Evolutionary conservation across 1,140 invertebrate species (phyloP), one percentile per base, ranked within the genome.

Genomic region (Homarus americanus): DNA sequence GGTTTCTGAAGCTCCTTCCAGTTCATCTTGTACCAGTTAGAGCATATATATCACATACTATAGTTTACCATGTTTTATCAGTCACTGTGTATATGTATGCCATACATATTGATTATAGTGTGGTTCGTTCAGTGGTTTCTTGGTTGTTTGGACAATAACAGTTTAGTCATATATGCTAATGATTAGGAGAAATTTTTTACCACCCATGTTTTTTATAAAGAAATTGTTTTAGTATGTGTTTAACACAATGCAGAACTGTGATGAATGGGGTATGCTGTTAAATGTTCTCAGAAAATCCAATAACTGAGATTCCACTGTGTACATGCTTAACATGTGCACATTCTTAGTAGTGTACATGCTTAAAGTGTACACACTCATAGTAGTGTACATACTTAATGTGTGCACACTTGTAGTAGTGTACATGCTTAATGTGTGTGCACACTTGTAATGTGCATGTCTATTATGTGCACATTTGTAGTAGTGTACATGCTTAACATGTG

Each of bases 281-380:
- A 66, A 66, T 69, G 53, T 36, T 83, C 53, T 83, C 80, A 69
- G 80, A 83, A 63, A 83, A 83, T 83, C 58, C 44, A 41, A 83
- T 83, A 83, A 83, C 80, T 83, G 80, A 83, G 80, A 83, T 83
- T 83, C 80, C 80, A 83, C 49, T 83, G 80, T 83, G 80, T 83
- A 83, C 58, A 83, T 58, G 36, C 58, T 24, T 49, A n/a, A 34
- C 32, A 32, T 80, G 44, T 49, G 41, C 44, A 49, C n/a, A 49
- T 49, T 28, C 7, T 24, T 49, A 10, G 40, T 44, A 32, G 78
- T 80, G 78, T 44, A 49, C 78, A 80, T 49, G n/a, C n/a, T n/a
- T n/a, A n/a, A 49, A 15, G 44, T 49, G 0, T 49, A 49, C 15
- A 49, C 15, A 49, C 15, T 7, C 15, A 7, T 10, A 10, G 44